A percentile compares a stretch with the other conserved stretches of the same genome.
phyloP scores from a whole-genome alignment of 2,888 invertebrate species.

The Notodonta dromedarius region DNA sequence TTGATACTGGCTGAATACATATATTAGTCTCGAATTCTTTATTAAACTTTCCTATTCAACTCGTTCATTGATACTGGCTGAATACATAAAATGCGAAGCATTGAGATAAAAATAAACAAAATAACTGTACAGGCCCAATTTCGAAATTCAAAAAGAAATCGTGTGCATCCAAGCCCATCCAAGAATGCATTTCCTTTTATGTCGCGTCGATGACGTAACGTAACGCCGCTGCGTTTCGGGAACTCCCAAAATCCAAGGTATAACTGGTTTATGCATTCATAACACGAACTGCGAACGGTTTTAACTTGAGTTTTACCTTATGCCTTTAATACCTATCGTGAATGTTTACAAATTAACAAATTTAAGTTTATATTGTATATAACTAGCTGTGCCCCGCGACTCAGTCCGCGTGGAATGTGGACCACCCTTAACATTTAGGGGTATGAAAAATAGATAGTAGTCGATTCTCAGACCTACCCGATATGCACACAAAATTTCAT shows the following conservation, averaged over 20 bases:
- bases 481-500: too few species aligned
- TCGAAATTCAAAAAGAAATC: slow-evolving; percentile 3
- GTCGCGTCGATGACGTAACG: not conserved
- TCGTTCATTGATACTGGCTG: not conserved
- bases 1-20: not conserved
- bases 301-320: not conserved
- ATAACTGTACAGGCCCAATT: not conserved
- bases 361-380: too few species aligned
- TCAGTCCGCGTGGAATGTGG: too few species aligned
- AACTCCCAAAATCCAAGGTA: not conserved
- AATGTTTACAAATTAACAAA: not conserved
- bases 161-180: not conserved
- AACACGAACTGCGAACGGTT: not conserved
- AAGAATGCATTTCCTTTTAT: not conserved
- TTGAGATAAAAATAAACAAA: not conserved
- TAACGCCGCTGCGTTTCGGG: not conserved
- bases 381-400: too few species aligned
- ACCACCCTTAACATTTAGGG: too few species aligned
- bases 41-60: too few species aligned
- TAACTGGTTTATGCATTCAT: not conserved
- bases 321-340: not conserved
- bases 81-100: not conserved
- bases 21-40: too few species aligned
- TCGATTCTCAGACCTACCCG: too few species aligned
- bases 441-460: too few species aligned